Evolutionary conservation across 2,113 vertebrate genomes (phyloP).

Genomic region (Conger conger): DNA sequence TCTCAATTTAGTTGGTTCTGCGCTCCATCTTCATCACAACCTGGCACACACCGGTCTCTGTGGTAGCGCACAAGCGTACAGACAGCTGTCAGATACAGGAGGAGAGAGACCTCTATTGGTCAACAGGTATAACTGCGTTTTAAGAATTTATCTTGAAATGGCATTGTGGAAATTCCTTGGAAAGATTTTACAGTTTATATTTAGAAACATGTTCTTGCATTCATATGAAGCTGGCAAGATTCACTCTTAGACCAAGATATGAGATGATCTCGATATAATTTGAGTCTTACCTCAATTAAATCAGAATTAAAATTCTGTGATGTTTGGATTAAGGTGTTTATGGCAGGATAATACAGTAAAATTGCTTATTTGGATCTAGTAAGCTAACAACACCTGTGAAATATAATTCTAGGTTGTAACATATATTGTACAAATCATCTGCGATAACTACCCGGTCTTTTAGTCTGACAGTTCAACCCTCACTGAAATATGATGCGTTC

Average conservation of each 20-base stretch:
- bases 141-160: not conserved
- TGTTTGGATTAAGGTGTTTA: not conserved
- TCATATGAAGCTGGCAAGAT: not conserved
- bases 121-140: not conserved
- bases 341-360: not conserved
- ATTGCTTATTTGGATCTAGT: not conserved
- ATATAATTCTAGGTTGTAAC: not conserved
- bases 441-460: not conserved
- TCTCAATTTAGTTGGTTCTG: not conserved
- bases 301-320: not conserved
- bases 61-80: not conserved
- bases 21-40: not conserved
- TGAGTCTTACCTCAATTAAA: not conserved
- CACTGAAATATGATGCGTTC: not conserved
- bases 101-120: conserved; percentile 29
- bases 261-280: not conserved
- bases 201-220: not conserved
- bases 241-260: not conserved
- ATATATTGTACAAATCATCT: not conserved
- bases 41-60: too few relatives aligned
- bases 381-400: too few relatives aligned
- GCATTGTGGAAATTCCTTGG: not conserved
- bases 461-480: not conserved
- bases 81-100: conserved; percentile 27
- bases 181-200: not conserved